Evolutionary conservation across 2,113 vertebrate genomes (phyloP), one percentile per base, ranked within the genome.

Genomic region (Morphnarchus princeps): DNA sequence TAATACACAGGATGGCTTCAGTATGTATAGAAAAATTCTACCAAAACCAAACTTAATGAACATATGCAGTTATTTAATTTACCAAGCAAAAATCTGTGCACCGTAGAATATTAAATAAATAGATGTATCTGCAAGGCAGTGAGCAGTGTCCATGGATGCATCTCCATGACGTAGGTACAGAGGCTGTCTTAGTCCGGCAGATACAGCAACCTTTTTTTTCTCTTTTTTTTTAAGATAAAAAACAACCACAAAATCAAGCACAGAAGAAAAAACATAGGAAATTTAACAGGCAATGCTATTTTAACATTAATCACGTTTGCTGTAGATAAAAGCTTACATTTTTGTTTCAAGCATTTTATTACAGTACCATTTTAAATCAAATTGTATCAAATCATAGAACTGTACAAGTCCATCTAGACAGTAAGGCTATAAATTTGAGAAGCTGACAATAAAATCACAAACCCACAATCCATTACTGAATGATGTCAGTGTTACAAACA

Each of bases 131-230:
- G 89, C 87, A 67, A 89, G 54, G 86, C 91, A 94, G 72, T 6
- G 17, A 94, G 86, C 96, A 94, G 88, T 70, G 95, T 82, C 93
- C 91, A 91, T 95, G 93, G 94, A 96, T 94, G 91, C 93, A 82
- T 94, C 95, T 95, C 89, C 71, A 50, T 95, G 96, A 96, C 93
- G 91, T 94, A 93, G 93, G 54, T 36, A 84, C 49, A 80, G 77
- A 95, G 94, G 70, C 93, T 93, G 87, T 32, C 86, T 92, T 28
- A 76, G 62, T 14, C 93, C 4, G 13, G n/a, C 49, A 91, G 29
- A 82, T 66, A 96, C 10, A 91, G 90, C 34, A 7, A 72, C 36
- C 67, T 77, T 45, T 58, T 65, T 73, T 55, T 24, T 42, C 12
- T 42, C 13, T 42, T 40, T 40, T 40, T 40, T 38, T 72, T 15